Percentiles rank a stretch among this genome's conserved stretches.
phyloP scores from a whole-genome alignment of 1,140 invertebrate genomes.

The Nebria ingens region DNA sequence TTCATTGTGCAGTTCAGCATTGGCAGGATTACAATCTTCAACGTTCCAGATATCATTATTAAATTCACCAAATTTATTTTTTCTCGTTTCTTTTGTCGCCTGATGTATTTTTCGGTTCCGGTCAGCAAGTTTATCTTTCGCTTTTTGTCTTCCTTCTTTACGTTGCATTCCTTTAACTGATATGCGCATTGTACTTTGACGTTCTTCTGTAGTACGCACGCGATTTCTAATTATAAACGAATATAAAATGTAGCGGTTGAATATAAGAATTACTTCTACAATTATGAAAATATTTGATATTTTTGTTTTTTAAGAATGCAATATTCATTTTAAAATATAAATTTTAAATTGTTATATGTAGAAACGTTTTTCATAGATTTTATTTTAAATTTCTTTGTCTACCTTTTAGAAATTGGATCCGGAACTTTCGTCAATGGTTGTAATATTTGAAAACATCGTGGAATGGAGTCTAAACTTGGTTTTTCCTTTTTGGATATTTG shows the following conservation, averaged over 20 bases:
- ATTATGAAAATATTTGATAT: too few relatives aligned
- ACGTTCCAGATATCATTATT: constrained; percentile 23
- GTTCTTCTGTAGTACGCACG: constrained; percentile 41
- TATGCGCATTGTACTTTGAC: constrained; percentile 35
- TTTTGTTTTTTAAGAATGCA: too few relatives aligned
- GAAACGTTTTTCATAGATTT: too few relatives aligned
- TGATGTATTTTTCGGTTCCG: not conserved
- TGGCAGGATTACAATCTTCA: constrained; percentile 9
- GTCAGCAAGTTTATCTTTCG: constrained; percentile 1
- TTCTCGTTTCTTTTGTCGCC: constrained; percentile 5
- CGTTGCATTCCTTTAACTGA: constrained; percentile 20
- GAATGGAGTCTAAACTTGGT: constrained; percentile 31
- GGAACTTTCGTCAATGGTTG: constrained; percentile 42
- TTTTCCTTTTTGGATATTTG: constrained; percentile 25
- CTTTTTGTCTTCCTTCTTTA: constrained; percentile 19
- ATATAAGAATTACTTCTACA: too few relatives aligned
- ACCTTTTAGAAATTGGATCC: constrained; percentile 48
- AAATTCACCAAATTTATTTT: constrained; percentile 18
- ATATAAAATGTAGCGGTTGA: too few relatives aligned
- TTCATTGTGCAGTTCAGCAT: constrained; percentile 21
- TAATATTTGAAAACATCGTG: constrained; percentile 43
- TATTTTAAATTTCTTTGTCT: too few relatives aligned
- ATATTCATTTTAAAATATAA: too few relatives aligned
- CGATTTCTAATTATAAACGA: constrained; percentile 27
- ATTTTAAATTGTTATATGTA: too few relatives aligned